Percentiles rank a stretch among this genome's conserved stretches.
phyloP scores from a whole-genome alignment of 2,888 invertebrate species.

The Steinernema scapterisci region DNA sequence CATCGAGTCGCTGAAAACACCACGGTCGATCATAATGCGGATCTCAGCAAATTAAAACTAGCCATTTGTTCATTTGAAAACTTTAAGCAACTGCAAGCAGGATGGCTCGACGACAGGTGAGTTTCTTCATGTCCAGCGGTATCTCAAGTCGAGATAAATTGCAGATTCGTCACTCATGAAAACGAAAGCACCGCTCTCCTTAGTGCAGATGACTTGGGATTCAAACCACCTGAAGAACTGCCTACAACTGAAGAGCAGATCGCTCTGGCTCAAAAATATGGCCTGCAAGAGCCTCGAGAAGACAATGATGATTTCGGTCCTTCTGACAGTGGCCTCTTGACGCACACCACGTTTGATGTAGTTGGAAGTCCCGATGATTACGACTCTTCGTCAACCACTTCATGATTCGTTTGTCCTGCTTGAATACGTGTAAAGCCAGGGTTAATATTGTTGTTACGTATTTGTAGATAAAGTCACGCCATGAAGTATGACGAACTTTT shows the following conservation, averaged over 20 bases:
- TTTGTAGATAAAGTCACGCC: too few relatives aligned
- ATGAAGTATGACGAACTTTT: too few relatives aligned
- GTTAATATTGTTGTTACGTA: too few relatives aligned
- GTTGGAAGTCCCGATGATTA: neutral
- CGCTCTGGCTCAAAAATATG: neutral
- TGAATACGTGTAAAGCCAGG: too few relatives aligned
- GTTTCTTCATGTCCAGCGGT: neutral
- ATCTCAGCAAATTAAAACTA: conserved; percentile 24
- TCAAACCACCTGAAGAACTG: neutral
- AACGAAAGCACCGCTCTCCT: conserved; percentile 2
- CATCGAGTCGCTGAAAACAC: conserved; percentile 30
- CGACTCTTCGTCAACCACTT: conserved; percentile 5
- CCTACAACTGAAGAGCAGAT: neutral
- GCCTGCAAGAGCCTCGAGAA: neutral
- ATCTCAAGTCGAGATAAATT: too few relatives aligned
- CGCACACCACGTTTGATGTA: neutral
- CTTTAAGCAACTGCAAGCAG: conserved; percentile 9
- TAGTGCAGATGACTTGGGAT: neutral
- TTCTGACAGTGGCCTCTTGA: neutral
- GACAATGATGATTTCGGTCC: neutral
- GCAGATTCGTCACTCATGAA: neutral
- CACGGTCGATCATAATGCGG: conserved; percentile 31
- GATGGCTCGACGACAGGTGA: conserved; percentile 32
- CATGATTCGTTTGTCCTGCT: neutral
- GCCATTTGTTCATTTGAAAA: conserved; percentile 22